Conservation (phyloP, 1,140 invertebrate genomes). For the Diabrotica virgifera region DNA sequence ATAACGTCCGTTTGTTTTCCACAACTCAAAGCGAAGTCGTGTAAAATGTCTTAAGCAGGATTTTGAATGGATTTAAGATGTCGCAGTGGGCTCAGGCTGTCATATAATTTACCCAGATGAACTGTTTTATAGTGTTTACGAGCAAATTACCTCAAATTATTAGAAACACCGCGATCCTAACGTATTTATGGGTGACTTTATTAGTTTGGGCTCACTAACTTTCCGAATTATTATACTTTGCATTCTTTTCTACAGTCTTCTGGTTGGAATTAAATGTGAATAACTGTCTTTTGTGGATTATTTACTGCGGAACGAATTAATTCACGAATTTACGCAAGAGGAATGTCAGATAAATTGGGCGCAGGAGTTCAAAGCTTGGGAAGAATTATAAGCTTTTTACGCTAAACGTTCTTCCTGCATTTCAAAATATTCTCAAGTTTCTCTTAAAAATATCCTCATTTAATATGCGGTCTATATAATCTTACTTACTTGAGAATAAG, state of each 20-base stretch:
- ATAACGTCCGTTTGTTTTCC: conserved; percentile 21
- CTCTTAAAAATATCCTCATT: too few relatives aligned
- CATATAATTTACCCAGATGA: conserved; percentile 32
- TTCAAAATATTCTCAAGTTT: too few relatives aligned
- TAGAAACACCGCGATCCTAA: conserved; percentile 30
- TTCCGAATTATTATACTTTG: conserved; percentile 23
- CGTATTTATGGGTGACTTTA: conserved; percentile 35
- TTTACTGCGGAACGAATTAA: neutral
- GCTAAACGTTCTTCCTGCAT: too few relatives aligned
- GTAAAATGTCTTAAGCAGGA: conserved; percentile 25
- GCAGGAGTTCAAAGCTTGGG: too few relatives aligned
- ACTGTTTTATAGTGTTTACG: conserved; percentile 41
- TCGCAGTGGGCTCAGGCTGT: conserved; percentile 29
- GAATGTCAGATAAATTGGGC: neutral
- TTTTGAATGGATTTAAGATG: conserved; percentile 29
- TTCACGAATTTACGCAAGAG: neutral
- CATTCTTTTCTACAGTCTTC: conserved; percentile 10
- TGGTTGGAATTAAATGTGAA: conserved; percentile 28
- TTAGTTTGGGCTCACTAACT: conserved; percentile 27
- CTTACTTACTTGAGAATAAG: too few relatives aligned
- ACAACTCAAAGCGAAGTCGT: conserved; percentile 19
- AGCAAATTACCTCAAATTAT: conserved; percentile 39
- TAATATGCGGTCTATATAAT: too few relatives aligned
- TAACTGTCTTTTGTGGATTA: neutral
- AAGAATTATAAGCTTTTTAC: too few relatives aligned